A percentile compares a stretch with the other conserved stretches of the same genome.
Evolutionary conservation across 2,888 invertebrate genomes (phyloP).

Genomic region (Eustalomyia histrio): DNA sequence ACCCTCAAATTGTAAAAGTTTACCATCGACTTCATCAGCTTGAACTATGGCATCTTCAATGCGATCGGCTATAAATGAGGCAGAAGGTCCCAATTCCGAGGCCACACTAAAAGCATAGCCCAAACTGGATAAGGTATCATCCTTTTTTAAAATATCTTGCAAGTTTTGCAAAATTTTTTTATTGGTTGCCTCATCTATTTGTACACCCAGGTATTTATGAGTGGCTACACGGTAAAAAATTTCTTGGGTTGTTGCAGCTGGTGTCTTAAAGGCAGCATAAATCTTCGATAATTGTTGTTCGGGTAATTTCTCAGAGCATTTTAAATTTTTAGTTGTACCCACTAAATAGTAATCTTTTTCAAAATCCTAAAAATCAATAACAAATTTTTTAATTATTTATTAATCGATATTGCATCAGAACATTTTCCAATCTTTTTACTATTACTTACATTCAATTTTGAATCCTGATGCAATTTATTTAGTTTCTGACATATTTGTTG

Average conservation of each 20-base stretch:
- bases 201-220: conserved; percentile 84
- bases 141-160: conserved; percentile 89
- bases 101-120: conserved; percentile 92
- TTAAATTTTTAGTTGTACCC: conserved; percentile 83
- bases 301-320: conserved; percentile 81
- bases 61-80: conserved; percentile 85
- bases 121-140: conserved; percentile 89
- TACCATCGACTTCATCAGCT: conserved; percentile 96
- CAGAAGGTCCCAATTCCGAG: conserved; percentile 84
- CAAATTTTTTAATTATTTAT: too few relatives aligned
- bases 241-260: conserved; percentile 84
- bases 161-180: conserved; percentile 86
- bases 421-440: background rate
- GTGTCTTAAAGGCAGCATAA: conserved; percentile 83
- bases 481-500: conserved; percentile 81
- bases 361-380: conserved; percentile 72
- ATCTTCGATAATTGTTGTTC: conserved; percentile 81
- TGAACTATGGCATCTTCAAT: conserved; percentile 96
- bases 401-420: too few relatives aligned
- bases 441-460: conserved; percentile 80
- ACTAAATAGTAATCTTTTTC: conserved; percentile 85
- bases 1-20: conserved; percentile 94
- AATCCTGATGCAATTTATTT: conserved; percentile 72
- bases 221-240: conserved; percentile 87
- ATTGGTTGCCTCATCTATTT: conserved; percentile 84